A percentile compares a stretch with the other conserved stretches of the same genome.
Evolutionary conservation across 2,888 invertebrate species (phyloP).

Genomic region (Andrena haemorrhoa): DNA sequence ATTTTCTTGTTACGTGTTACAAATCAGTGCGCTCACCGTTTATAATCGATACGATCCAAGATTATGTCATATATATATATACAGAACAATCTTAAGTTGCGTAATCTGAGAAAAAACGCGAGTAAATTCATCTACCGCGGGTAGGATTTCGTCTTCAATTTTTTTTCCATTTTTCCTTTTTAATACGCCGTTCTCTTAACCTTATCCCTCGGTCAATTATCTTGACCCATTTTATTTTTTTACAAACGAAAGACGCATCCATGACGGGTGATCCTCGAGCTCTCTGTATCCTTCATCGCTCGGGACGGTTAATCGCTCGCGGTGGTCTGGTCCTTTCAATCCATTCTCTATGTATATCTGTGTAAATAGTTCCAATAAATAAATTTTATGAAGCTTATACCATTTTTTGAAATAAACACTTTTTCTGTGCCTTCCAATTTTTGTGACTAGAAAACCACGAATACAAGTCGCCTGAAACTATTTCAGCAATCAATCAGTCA

Average conservation of each 20-base stretch:
- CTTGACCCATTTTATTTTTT: constrained; percentile 15
- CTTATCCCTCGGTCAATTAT: constrained; percentile 10
- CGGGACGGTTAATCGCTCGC: not conserved
- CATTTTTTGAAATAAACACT: too few relatives aligned
- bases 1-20: constrained; percentile 73
- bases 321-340: not conserved
- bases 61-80: constrained; percentile 78
- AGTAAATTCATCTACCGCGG: constrained; percentile 67
- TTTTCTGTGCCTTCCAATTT: too few relatives aligned
- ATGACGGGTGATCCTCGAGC: constrained; percentile 39
- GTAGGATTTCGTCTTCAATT: constrained; percentile 36
- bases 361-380: too few relatives aligned
- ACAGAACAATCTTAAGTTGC: constrained; percentile 77
- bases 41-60: constrained; percentile 80
- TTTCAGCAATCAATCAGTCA: too few relatives aligned
- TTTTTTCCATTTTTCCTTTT: constrained; percentile 9
- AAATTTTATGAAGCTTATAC: too few relatives aligned
- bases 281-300: not conserved
- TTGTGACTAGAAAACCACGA: too few relatives aligned
- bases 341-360: too few relatives aligned
- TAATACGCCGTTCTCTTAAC: constrained; percentile 7
- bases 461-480: too few relatives aligned
- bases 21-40: constrained; percentile 82
- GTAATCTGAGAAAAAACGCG: constrained; percentile 75
- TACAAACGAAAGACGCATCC: constrained; percentile 46